Base-by-base conservation (phyloP, 2,888 invertebrate species). In the Morpho deidamia region DNA sequence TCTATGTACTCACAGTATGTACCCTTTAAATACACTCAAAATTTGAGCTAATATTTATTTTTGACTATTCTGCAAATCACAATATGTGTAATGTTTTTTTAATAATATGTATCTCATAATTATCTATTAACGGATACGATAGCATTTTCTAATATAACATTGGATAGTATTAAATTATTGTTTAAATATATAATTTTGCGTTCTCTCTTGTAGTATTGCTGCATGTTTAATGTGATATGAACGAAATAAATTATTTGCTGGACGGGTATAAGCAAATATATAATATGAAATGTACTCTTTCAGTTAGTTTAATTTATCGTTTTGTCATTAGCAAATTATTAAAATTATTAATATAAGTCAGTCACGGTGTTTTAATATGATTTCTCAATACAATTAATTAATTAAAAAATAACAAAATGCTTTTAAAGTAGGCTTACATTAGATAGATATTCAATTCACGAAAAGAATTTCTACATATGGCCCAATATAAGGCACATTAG, bases 11-110 rank as follows among this genome's bases (percentile, higher is more conserved):
- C 23, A 52, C 54, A 52, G 44, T 50, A 53, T 40, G 45, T 38
- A 39, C 43, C 34, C 48, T 32, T 39, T 46, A 44, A 52, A 51
- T 39, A 14, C 52, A 48, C 39, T 47, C 32, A 38, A 32, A 40
- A 74, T 69, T 74, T 39, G 7, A 75, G 74, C 75, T 64, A 67
- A 78, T 78, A 76, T 76, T 79, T 80, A 74, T 78, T 76, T 23
- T 75, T 70, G 69, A 72, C 70, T 64, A 44, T 39, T 59, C 58
- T 45, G 50, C 47, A 47, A 51, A 44, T 40, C 23, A 35, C 44
- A 38, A 53, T 48, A 32, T 54, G 52, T 56, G 44, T 55, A 37
- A 39, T 38, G 9, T 35, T 43, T 44, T 53, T 43, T 33, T 44
- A 35, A 37, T n/a, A 35, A 9, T 11, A 35, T 23, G 8, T 11